Evolutionary conservation across 1,140 invertebrate genomes (phyloP), one percentile per base, ranked within the genome.

Genomic region (Octopus bimaculoides): DNA sequence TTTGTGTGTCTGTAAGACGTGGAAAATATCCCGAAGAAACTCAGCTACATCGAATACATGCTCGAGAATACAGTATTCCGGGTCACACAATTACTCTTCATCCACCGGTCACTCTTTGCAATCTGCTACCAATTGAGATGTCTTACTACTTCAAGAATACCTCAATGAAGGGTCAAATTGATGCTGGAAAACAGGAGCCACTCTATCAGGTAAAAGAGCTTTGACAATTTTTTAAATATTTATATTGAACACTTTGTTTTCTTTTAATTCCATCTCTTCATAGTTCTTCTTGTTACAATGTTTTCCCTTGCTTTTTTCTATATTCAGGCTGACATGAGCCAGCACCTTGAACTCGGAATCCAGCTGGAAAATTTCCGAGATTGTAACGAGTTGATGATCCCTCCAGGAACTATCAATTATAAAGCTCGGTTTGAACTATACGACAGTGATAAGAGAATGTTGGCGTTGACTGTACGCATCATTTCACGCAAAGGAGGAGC

Each of bases 81-180:
- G 96, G 94, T 0, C 97, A 99, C 89, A 93, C 93, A 8, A 94
- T 99, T 77, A 93, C 93, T 7, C 89, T 99, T 52, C 88, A 96
- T 79, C 94, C 96, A 53, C 95, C 95, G 2, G 90, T 99, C 0
- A 94, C 94, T 20, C 85, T 99, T 7, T 85, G 90, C n/a, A 93
- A 93, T 87, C 89, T 93, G 6, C 88, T 93, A 52, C 93, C 93
- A 0, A 89, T 91, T 80, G 93, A 87, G 92, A 92, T 91, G 54
- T 95, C 86, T 78, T 87, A 86, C 78, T 86, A 88, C 83, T 80
- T 88, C 20, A 84, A 85, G 81, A 81, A 84, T n/a, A 86, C 85
- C 76, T 78, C 82, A 71, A 82, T 91, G 12, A 83, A 82, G 55
- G 93, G 93, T 1, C 90, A 92, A 82, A 92, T 96, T 10, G 90